Conservation (phyloP, 2,888 invertebrate genomes). For the Leucophora obtusa region DNA sequence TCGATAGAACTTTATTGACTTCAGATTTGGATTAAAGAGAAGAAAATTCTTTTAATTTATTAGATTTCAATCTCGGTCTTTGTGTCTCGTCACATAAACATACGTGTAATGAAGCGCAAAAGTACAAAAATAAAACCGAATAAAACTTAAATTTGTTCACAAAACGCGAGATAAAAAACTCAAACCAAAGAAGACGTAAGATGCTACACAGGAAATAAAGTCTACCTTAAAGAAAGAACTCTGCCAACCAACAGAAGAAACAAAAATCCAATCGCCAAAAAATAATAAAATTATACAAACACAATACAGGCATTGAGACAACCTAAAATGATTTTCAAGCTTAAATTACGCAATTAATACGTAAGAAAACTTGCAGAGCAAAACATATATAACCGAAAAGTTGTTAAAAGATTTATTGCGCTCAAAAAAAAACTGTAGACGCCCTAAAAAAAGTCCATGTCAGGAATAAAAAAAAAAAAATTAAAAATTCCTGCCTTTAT, state of each 20-base stretch:
- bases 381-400: constrained; percentile 1
- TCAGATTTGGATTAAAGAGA: too few relatives aligned
- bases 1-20: too few relatives aligned
- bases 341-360: constrained; percentile 61
- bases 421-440: not conserved
- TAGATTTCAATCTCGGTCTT: constrained; percentile 27
- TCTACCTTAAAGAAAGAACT: constrained; percentile 5
- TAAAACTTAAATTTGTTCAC: not conserved
- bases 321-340: constrained; percentile 27
- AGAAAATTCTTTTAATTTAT: too few relatives aligned
- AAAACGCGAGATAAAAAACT: not conserved
- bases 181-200: not conserved
- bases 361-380: constrained; percentile 29
- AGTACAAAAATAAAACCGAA: constrained; percentile 11
- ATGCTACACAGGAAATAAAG: not conserved
- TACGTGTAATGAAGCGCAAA: constrained; percentile 34
- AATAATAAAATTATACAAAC: not conserved
- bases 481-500: constrained; percentile 21
- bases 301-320: constrained; percentile 7
- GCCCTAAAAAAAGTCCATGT: constrained; percentile 6
- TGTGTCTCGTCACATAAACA: constrained; percentile 22
- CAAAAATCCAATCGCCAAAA: constrained; percentile 5
- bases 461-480: constrained; percentile 14
- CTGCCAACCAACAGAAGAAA: constrained; percentile 6
- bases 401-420: constrained; percentile 38